These are phyloP conservation scores for Nomada goodeniana DNA, from an alignment of 2,888 invertebrate species.

Conservation along the genomic window DNA sequence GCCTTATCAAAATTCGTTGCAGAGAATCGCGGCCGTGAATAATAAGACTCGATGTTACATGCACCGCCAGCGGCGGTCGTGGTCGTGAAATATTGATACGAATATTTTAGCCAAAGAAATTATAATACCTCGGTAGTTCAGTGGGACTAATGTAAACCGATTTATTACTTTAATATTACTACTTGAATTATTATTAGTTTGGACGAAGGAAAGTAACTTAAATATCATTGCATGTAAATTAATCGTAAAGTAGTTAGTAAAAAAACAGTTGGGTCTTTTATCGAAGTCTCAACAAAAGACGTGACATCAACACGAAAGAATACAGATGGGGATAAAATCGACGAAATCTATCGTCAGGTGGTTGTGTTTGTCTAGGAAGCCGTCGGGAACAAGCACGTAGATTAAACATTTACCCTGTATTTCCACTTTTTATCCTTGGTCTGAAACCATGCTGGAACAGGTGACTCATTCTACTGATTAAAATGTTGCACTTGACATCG, in stretches of 20 bases:
- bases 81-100: constrained; percentile 49
- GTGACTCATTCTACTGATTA: constrained; percentile 11
- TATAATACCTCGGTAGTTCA: constrained; percentile 7
- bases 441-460: not conserved
- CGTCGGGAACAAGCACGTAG: constrained; percentile 10
- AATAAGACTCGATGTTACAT: constrained; percentile 36
- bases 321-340: not conserved
- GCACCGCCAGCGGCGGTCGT: constrained; percentile 43
- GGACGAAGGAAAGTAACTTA: not conserved
- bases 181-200: not conserved
- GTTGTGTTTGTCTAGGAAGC: constrained; percentile 37
- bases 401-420: constrained; percentile 54
- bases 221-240: not conserved
- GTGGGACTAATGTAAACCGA: not conserved
- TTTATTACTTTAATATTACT: not conserved
- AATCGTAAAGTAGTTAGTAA: not conserved
- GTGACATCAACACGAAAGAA: not conserved
- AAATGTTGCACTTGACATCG: constrained; percentile 25
- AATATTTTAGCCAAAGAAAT: constrained; percentile 34
- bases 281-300: not conserved
- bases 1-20: constrained; percentile 49
- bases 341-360: constrained; percentile 23
- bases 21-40: constrained; percentile 36
- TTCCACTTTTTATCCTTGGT: constrained; percentile 10
- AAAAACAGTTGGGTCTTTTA: no score